Base-by-base conservation (phyloP, 2,888 invertebrate genomes). In the Slavum lentiscoides region DNA sequence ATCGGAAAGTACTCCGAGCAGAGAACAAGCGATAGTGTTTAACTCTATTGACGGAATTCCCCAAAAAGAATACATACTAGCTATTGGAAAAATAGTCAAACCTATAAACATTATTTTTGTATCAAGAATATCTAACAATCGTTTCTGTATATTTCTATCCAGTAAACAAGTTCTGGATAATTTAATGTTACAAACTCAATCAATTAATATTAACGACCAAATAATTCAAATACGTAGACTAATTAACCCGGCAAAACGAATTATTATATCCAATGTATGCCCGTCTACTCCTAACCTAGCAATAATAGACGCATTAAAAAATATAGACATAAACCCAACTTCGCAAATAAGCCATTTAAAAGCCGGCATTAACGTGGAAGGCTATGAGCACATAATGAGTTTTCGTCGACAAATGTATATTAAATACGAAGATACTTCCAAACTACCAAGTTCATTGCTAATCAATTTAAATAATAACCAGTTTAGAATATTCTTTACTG, bases 11-110 rank as follows among this genome's bases (percentile, higher is more conserved):
- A 59, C 59, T 59, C 21, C 59, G n/a, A 21, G 59, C n/a, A 21
- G 59, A 59, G 59, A 59, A 9, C 59, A 59, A 59, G n/a, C 59
- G n/a, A n/a, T 59, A n/a, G 59, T 59, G 5, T 59, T 59, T n/a
- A 59, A 59, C 21, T 59, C 59, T 59, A 59, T 59, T 9, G 59
- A 21, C n/a, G 59, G 21, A n/a, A 59, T 59, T 21, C 21, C 59
- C 19, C 21, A 59, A 59, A 59, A 19, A 1, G 21, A 59, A 21
- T 59, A 59, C 59, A 21, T 59, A 21, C 4, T 59, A n/a, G 59
- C 21, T 6, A 21, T 59, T 3, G 59, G 59, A n/a, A 21, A 59
- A 59, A 59, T 59, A 21, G 21, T 59, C 59, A 21, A n/a, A 59
- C 59, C 59, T 59, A 59, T 7, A 19, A 59, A 59, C 7, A 59